Percentiles rank a stretch among this genome's conserved stretches.
These are phyloP conservation scores for Mareca strepera DNA, from an alignment of 2,797 vertebrate genomes.

Conservation along the genomic window DNA sequence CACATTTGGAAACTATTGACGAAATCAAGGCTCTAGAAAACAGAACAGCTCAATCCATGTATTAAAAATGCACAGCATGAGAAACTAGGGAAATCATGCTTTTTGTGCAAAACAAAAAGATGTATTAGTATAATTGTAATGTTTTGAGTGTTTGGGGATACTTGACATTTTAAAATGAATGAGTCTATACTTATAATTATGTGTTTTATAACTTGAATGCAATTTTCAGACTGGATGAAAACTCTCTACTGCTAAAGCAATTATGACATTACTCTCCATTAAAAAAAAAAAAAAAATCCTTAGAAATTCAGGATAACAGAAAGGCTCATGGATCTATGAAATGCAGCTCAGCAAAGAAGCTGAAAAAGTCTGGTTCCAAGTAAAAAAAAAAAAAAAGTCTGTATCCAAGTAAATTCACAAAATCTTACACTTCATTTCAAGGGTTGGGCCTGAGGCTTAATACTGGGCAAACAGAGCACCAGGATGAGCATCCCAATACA, in stretches of 20 bases:
- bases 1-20: background rate
- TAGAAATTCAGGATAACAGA: background rate
- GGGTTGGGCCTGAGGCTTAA: background rate
- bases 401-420: background rate
- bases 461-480: background rate
- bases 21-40: background rate
- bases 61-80: background rate
- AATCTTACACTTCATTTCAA: background rate
- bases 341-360: background rate
- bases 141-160: background rate
- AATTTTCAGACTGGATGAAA: background rate
- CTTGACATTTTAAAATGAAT: slow-evolving; percentile 5
- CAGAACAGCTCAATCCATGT: background rate
- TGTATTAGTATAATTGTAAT: background rate
- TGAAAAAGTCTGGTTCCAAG: background rate
- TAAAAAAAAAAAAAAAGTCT: too few species aligned
- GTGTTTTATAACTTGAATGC: background rate
- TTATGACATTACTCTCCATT: background rate
- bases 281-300: background rate
- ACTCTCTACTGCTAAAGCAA: background rate
- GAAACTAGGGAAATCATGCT: background rate
- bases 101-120: background rate
- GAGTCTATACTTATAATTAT: background rate
- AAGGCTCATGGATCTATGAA: background rate
- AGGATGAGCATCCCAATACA: background rate